Evolutionary conservation across 1,140 invertebrate genomes (phyloP).

Genomic region (Vanessa tameamea): DNA sequence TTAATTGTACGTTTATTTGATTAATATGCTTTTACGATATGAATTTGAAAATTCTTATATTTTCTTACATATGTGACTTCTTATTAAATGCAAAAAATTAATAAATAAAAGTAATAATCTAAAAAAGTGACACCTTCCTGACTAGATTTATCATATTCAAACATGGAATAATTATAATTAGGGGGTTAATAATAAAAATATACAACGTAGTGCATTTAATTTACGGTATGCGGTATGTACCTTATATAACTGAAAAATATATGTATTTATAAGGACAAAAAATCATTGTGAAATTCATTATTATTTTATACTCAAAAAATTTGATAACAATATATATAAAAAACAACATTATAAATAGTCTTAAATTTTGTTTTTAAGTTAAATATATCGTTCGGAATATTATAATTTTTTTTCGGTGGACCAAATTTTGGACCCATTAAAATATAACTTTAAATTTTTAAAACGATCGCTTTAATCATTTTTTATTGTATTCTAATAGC

Average conservation of each 20-base stretch:
- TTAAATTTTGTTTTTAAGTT: neutral
- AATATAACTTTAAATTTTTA: constrained; percentile 14
- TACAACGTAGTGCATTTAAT: too few relatives aligned
- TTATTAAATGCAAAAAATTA: neutral
- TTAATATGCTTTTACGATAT: constrained; percentile 8
- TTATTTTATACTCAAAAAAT: too few relatives aligned
- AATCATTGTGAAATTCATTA: too few relatives aligned
- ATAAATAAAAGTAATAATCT: neutral
- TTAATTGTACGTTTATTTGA: neutral
- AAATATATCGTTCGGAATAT: constrained; percentile 16
- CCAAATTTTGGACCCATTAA: constrained; percentile 52
- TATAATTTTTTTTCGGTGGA: constrained; percentile 37
- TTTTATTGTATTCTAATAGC: neutral
- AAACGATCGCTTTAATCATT: neutral
- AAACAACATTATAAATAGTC: neutral
- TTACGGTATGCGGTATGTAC: too few relatives aligned
- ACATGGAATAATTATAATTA: constrained; percentile 2
- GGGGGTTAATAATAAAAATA: too few relatives aligned
- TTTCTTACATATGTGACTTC: neutral
- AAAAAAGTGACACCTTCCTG: neutral
- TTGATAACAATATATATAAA: neutral
- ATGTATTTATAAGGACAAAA: too few relatives aligned
- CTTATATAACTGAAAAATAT: too few relatives aligned
- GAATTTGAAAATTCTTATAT: neutral
- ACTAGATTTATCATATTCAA: neutral